Percentiles rank a stretch among this genome's conserved stretches.
phyloP scores from a whole-genome alignment of 2,888 invertebrate species.

The Globia sparganii region DNA sequence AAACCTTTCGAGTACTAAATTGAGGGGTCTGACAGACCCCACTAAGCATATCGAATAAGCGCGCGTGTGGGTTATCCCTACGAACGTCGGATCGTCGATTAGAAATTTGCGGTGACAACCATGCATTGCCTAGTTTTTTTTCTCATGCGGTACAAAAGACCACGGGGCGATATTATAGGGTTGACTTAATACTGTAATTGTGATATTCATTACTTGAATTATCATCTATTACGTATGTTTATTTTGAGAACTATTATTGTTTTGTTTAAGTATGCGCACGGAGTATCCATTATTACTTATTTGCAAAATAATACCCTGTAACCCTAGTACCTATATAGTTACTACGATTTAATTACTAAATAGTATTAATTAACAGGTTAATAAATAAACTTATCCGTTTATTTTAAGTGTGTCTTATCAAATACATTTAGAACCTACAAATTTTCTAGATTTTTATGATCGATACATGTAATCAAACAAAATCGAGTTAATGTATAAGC shows the following conservation, averaged over 20 bases:
- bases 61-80: constrained; percentile 73
- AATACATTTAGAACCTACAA: not conserved
- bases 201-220: constrained; percentile 50
- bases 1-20: constrained; percentile 41
- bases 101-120: constrained; percentile 84
- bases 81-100: constrained; percentile 56
- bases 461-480: not conserved
- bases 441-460: not conserved
- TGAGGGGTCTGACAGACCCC: constrained; percentile 66
- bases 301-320: not conserved
- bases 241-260: constrained; percentile 37
- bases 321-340: not conserved
- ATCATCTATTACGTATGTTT: constrained; percentile 54
- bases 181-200: constrained; percentile 73
- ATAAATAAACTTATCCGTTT: not conserved
- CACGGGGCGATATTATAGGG: constrained; percentile 70
- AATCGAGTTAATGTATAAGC: not conserved
- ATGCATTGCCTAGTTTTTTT: constrained; percentile 71
- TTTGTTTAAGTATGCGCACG: not conserved
- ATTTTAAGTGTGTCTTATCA: not conserved
- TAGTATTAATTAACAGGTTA: not conserved
- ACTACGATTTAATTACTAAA: not conserved
- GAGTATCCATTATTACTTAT: not conserved
- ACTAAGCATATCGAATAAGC: constrained; percentile 77
- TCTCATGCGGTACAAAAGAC: constrained; percentile 69